Base-by-base conservation (phyloP, 2,888 invertebrate species). In the Limnephilus rhombicus region DNA sequence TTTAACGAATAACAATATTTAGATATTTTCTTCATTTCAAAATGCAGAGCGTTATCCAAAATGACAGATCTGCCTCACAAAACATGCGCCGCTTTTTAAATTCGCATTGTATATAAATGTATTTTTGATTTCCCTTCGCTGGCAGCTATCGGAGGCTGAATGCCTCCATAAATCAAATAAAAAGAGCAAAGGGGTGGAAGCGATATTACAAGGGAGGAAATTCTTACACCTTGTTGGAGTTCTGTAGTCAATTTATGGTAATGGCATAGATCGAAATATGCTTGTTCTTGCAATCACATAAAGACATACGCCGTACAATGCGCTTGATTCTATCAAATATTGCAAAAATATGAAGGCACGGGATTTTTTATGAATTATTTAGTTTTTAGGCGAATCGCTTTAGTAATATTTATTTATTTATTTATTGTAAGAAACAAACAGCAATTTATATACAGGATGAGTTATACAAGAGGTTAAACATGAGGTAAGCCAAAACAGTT, bases 51-150 rank as follows among this genome's bases (percentile, higher is more conserved):
- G 24, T 68, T 68, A 68, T 68, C 68, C 68, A 68, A 68, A 68
- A 68, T 68, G 68, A 68, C 68, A 68, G 68, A 68, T 68, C 24
- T 68, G 68, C 68, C n/a, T 9, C 24, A 68, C 68, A n/a, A 68
- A 68, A 68, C 68, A 68, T 68, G 9, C 68, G 82, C 34, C 81
- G 81, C 53, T 90, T 83, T 92, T 93, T 91, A 92, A 93, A 93
- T 91, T 93, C 93, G 80, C 91, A 93, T 93, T 91, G 92, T 89
- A 92, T 91, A 92, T 93, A 93, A 92, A 93, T 93, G 92, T 91
- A 91, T 93, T 93, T 93, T 93, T 92, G 93, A 93, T 93, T 92
- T 93, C 93, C 92, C 91, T 85, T 90, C 90, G 49, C 29, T 86
- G 85, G 88, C 90, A 90, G 92, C 90, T 92, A 92, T 92, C 92